Evolutionary conservation across 37 sponge, comb jelly and placozoan genomes (phyloP).

Genomic region (Eunapius fragilis): DNA sequence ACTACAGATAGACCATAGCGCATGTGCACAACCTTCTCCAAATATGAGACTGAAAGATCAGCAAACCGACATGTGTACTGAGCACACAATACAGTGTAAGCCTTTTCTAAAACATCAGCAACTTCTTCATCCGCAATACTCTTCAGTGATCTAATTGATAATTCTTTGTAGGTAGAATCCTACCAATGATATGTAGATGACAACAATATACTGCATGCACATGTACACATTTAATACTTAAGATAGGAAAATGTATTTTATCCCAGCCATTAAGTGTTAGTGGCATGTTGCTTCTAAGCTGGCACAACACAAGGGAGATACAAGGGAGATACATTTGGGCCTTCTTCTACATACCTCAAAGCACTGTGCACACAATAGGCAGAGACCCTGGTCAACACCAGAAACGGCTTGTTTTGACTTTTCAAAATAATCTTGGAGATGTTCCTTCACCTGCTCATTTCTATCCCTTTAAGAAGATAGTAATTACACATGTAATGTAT

Average conservation of each 20-base stretch:
- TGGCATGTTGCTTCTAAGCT: too few species aligned
- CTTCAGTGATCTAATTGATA: not conserved
- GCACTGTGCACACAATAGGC: conserved; percentile 46
- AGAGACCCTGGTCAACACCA: conserved; percentile 37
- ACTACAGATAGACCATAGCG: conserved; percentile 50
- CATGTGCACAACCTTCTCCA: conserved; percentile 58
- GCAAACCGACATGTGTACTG: not conserved
- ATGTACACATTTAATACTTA: too few species aligned
- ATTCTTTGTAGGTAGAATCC: conserved; percentile 67
- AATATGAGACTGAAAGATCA: conserved; percentile 13
- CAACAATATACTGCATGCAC: not conserved
- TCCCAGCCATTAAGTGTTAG: too few species aligned
- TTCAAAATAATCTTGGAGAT: conserved; percentile 46
- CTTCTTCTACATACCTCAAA: conserved; percentile 40
- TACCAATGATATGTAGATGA: conserved; percentile 9
- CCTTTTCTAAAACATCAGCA: not conserved
- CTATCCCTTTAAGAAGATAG: not conserved
- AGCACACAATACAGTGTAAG: not conserved
- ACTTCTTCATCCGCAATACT: not conserved
- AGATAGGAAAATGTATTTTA: too few species aligned
- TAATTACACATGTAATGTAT: not conserved
- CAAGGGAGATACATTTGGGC: too few species aligned
- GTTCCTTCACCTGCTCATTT: conserved; percentile 30
- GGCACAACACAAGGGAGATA: too few species aligned
- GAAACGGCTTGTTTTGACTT: conserved; percentile 3